Base-by-base conservation (phyloP, 2,113 vertebrate species). In the Tapirus terrestris region DNA sequence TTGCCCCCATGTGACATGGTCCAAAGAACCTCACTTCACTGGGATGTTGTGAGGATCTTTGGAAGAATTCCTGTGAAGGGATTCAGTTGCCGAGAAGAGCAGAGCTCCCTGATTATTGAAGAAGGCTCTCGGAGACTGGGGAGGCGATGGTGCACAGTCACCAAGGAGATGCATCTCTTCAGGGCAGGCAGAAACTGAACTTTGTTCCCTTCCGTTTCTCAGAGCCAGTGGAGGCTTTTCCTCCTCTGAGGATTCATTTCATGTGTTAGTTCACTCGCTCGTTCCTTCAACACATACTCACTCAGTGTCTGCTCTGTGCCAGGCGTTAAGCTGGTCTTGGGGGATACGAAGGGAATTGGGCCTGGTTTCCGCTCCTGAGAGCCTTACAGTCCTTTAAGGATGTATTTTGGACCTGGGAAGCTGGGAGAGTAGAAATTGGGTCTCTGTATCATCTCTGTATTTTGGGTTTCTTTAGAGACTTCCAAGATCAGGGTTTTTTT, bases 121-220 rank as follows among this genome's bases (percentile, higher is more conserved):
- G 29, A 3, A 5, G 6, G 31, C 25, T 85, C 61, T 79, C 33
- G 9, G 36, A 65, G 31, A 13, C 51, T 7, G 6, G 21, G 36
- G 53, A 61, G 23, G 61, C 0, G 1, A 6, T 1, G 21, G 45
- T 12, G 14, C 43, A 27, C 1, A 0, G 27, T 43, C 39, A 10
- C 5, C 12, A 5, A 58, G 68, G 25, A 29, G 56, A 6, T 58
- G 1, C 29, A 2, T n/a, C 12, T 73, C 58, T 20, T 67, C 8
- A n/a, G 53, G 76, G 21, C 0, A 2, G 0, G 3, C 1, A 5
- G 63, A 51, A 56, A 67, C 3, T 60, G 72, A 68, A n/a, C 53
- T 31, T 36, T 13, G 3, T 27, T 67, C 65, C 10, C 43, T 89
- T 65, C 61, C 33, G 9, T 36, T 89, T 60, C 51, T 45, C 12